Evolutionary conservation across 2,888 invertebrate genomes (phyloP), one percentile per base, ranked within the genome.

Genomic region (Leptopilina syphax): DNA sequence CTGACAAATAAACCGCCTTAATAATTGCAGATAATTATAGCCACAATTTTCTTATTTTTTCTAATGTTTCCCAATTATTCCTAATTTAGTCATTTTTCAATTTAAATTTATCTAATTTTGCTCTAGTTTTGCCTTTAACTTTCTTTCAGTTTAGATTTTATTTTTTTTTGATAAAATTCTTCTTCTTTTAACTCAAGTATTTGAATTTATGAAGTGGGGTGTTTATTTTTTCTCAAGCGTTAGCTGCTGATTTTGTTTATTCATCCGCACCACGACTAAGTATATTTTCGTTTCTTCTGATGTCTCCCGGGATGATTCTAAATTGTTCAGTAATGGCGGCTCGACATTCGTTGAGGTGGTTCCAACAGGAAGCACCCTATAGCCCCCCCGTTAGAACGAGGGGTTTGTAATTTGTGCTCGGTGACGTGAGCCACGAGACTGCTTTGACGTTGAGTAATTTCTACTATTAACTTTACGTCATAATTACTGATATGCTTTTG

Each of bases 281-380:
- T 87, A 85, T 87, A 85, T 87, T 88, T 88, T 85, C 83, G 81
- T 83, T 87, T 88, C 87, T 87, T 89, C 88, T 86, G 88, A 88
- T 87, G 86, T 89, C 85, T 87, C 85, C 83, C 84, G 81, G 86
- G 80, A 89, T 88, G 85, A 87, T 87, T 85, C 87, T 78, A 88
- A 89, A 89, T 87, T 88, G 87, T 87, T 84, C 84, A 82, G 84
- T 88, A 90, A 90, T 87, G 85, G 88, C 83, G 82, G 86, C 84
- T 82, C 70, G 80, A 76, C 84, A 79, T 79, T 82, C 77, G 81
- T 80, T 84, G 84, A 80, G 82, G 81, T 78, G 85, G 85, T 84
- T 85, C 82, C 84, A 65, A 77, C 83, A 80, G 70, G 79, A 73
- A 24, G 67, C 83, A 63, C 18, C 79, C 66, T 47, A 24, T 70